Evolutionary conservation across 2,888 invertebrate species (phyloP), one percentile per base, ranked within the genome.

Genomic region (Drosophila testacea): DNA sequence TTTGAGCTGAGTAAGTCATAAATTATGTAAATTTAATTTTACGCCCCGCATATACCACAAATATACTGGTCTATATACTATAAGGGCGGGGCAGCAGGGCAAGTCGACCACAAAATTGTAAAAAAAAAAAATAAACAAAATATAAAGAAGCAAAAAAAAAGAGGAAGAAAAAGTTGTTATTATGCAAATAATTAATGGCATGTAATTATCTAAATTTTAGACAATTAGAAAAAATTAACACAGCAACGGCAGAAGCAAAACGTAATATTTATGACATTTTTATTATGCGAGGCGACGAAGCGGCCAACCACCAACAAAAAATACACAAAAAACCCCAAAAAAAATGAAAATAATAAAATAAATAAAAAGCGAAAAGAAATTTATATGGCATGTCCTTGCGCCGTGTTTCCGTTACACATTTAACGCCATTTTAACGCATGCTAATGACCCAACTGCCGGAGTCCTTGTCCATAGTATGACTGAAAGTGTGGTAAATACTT

Each of bases 121-220:
- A 64, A 68, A 64, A 27, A 34, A 50, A 32, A 30, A 41, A 10
- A 32, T 38, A 46, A 50, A 16, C 16, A 16, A 16, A 16, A 47
- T 30, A 56, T 2, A 7, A 10, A 22, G 16, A 59, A 50, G 47
- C 16, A 16, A 16, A 4, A 4, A n/a, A n/a, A n/a, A 66, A 65
- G 61, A 54, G 16, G 16, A 16, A 16, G 16, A 41, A 60, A 65
- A 69, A 68, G 66, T 69, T 73, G 77, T 87, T 84, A 89, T 87
- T 90, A 84, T 88, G 83, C 86, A 80, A 90, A 91, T 91, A 89
- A 91, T 91, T 90, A 91, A 90, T 90, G 81, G 79, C 77, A 67
- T 80, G 84, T 90, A 90, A 90, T 90, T 90, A 90, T 86, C 82
- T 90, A 89, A 90, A 90, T 91, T 91, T 90, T 76, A 74, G 80